Percentiles rank a stretch among this genome's conserved stretches.
phyloP scores from a whole-genome alignment of 2,888 invertebrate species.

The Perizoma flavofasciatum region DNA sequence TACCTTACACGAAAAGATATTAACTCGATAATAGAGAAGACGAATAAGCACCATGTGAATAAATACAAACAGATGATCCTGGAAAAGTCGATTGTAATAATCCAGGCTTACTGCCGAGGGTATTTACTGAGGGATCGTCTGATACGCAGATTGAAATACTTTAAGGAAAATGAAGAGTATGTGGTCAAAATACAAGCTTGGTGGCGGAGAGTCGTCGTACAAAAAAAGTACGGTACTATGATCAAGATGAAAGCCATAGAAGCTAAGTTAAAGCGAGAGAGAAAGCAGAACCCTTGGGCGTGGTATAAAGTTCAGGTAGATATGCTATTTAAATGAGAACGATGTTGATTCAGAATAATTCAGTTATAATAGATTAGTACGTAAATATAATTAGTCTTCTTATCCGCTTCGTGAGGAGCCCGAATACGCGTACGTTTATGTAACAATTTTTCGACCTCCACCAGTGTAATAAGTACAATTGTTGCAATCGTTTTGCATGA shows the following conservation, averaged over 20 bases:
- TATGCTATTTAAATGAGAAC: too few species aligned
- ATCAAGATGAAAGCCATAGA: conserved; percentile 73
- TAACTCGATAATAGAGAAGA: conserved; percentile 65
- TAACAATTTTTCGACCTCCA: too few species aligned
- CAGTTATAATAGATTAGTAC: too few species aligned
- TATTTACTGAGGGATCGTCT: conserved; percentile 80
- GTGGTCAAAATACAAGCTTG: conserved; percentile 84
- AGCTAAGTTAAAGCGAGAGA: conserved; percentile 64
- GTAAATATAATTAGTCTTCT: too few species aligned
- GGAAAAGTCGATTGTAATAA: conserved; percentile 73
- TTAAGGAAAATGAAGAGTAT: conserved; percentile 66
- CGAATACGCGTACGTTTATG: too few species aligned
- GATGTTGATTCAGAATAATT: too few species aligned
- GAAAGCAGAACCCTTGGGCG: conserved; percentile 70
- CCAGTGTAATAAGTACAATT: too few species aligned
- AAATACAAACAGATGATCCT: conserved; percentile 68
- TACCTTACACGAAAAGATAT: conserved; percentile 77
- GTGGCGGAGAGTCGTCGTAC: conserved; percentile 83
- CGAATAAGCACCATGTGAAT: conserved; percentile 72
- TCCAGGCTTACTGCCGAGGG: conserved; percentile 86
- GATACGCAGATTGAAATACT: conserved; percentile 66
- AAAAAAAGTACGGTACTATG: conserved; percentile 70
- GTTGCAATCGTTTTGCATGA: too few species aligned
- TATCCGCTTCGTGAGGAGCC: too few species aligned
- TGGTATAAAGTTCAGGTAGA: conserved; percentile 81